Evolutionary conservation across 2,888 invertebrate species (phyloP).

Genomic region (Spodoptera littoralis): DNA sequence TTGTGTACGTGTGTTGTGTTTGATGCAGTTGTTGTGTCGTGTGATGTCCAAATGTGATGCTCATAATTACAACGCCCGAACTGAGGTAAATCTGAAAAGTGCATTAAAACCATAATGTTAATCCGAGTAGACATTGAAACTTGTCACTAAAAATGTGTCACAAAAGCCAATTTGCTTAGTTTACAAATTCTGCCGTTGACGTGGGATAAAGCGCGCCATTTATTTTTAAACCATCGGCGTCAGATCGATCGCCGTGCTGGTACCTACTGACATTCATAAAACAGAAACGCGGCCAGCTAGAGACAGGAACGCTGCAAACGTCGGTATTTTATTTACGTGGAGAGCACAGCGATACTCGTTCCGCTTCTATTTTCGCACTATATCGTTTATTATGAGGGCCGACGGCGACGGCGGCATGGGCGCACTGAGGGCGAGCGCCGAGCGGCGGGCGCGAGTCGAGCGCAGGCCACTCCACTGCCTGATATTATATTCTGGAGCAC

Average conservation of each 20-base stretch:
- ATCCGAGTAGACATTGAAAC: conserved; percentile 21
- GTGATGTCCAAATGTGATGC: conserved; percentile 8
- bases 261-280: conserved; percentile 74
- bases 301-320: conserved; percentile 76
- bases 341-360: conserved; percentile 77
- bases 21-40: conserved; percentile 29
- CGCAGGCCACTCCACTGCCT: conserved; percentile 83
- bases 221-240: conserved; percentile 77
- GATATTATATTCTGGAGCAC: conserved; percentile 89
- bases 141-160: conserved; percentile 45
- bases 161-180: conserved; percentile 60
- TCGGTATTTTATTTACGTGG: conserved; percentile 85
- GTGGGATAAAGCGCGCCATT: conserved; percentile 62
- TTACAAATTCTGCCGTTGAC: conserved; percentile 63
- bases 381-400: conserved; percentile 84
- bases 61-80: conserved; percentile 19
- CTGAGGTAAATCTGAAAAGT: conserved; percentile 42
- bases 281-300: conserved; percentile 74
- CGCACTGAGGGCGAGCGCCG: conserved; percentile 68
- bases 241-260: conserved; percentile 73
- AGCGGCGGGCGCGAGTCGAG: conserved; percentile 71
- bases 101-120: conserved; percentile 36
- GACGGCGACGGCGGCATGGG: conserved; percentile 67
- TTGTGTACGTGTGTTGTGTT: conserved; percentile 24
- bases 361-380: conserved; percentile 85